Conservation (phyloP, 2,113 vertebrate species). For the Paraplagusia blochii region DNA sequence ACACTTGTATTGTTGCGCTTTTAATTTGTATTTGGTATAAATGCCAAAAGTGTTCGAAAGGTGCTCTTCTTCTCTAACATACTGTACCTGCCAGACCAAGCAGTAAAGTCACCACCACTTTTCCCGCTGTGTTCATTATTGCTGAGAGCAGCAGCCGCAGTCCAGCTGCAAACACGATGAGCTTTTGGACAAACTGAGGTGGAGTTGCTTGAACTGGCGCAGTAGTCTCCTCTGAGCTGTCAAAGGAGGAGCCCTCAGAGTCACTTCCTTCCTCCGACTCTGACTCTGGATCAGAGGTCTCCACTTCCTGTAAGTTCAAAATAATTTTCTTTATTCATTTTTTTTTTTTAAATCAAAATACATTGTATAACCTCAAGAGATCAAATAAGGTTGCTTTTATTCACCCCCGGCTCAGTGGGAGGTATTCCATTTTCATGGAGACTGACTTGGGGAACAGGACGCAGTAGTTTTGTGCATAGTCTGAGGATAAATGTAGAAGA, state of each 20-base stretch:
- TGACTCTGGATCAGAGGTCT: constrained; percentile 56
- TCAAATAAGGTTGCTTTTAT: background rate
- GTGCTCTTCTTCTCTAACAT: background rate
- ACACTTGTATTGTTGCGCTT: no score
- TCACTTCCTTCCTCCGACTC: constrained; percentile 71
- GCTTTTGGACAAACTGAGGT: constrained; percentile 73
- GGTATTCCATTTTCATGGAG: constrained; percentile 56
- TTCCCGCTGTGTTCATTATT: constrained; percentile 72
- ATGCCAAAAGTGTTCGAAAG: background rate
- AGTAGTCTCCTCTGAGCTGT: constrained; percentile 61
- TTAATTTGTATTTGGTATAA: background rate
- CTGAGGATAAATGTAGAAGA: constrained; percentile 57
- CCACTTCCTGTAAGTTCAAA: constrained; percentile 47
- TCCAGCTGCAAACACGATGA: constrained; percentile 67
- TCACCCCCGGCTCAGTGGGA: constrained; percentile 58
- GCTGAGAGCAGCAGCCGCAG: constrained; percentile 70
- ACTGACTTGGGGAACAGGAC: constrained; percentile 26
- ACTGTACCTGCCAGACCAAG: constrained; percentile 79
- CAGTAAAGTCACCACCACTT: constrained; percentile 77
- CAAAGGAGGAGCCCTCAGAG: constrained; percentile 56
- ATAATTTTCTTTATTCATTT: background rate
- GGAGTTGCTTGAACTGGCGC: constrained; percentile 31
- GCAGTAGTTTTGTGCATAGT: constrained; percentile 65
- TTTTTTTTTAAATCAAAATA: no score
- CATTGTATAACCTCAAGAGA: background rate